Base-by-base conservation (phyloP, 2,888 invertebrate species). In the Cephus runcator region DNA sequence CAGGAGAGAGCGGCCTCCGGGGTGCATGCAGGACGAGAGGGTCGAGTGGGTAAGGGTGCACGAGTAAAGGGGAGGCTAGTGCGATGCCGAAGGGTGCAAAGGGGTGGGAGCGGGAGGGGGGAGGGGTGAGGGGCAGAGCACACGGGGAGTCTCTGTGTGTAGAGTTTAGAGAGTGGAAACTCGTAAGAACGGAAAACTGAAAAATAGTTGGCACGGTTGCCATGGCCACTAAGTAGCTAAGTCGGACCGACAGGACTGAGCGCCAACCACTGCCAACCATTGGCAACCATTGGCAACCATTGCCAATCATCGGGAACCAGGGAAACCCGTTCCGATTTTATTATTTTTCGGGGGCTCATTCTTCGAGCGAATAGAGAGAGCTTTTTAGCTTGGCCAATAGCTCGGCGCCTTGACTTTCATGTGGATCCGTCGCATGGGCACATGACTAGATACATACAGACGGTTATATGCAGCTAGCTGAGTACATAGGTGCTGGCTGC, bases 141-240 rank as follows among this genome's bases (percentile, higher is more conserved):
- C 75, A 75, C 69, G 33, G 12, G 33, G 12, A 76, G 77, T 34
- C 69, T 76, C 73, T n/a, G 69, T 36, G 34, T 73, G 69, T 36
- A 34, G 31, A 69, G n/a, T 36, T 9, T 68, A 30, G 75, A 75
- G 75, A 75, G 74, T 68, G 73, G 23, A 34, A 71, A 68, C 35
- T 79, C 79, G 81, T 79, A 78, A 79, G 77, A 31, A 77, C 69
- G 79, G 77, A 80, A 81, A 82, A 82, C 78, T 81, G 84, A 83
- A 85, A 86, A 86, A 86, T 85, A 84, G 85, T 85, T 86, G 84
- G 80, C 83, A 79, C 83, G 79, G 84, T 87, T 86, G 84, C 83
- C 83, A 83, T 82, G 85, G 83, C 79, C 82, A 83, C 86, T 84
- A 85, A 86, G 86, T 85, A 84, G 81, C 81, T 79, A 79, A 84